Evolutionary conservation across 92 coral and sea anemone species (phyloP).

Genomic region (Virgularia gustaviana): DNA sequence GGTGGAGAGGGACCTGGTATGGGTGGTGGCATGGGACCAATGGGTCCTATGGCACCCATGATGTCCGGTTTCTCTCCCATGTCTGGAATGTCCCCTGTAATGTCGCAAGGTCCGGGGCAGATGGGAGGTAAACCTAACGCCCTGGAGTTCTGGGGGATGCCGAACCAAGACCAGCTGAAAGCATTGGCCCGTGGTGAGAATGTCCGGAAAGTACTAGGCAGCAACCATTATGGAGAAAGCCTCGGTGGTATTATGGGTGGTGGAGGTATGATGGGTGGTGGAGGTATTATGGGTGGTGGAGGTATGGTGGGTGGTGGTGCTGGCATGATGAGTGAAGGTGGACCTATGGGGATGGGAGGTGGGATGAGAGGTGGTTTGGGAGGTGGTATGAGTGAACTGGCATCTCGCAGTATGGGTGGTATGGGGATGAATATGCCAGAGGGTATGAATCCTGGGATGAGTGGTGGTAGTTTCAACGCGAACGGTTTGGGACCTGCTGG

Average conservation of each 20-base stretch:
- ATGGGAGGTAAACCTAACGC: conserved; percentile 44
- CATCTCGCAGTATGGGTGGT: conserved; percentile 7
- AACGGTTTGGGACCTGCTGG: conserved; percentile 45
- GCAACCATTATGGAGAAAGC: conserved; percentile 25
- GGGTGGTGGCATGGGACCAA: conserved; percentile 54
- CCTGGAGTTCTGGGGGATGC: conserved; percentile 36
- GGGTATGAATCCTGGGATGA: conserved; percentile 27
- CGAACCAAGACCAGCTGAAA: conserved; percentile 29
- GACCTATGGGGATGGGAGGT: conserved; percentile 7
- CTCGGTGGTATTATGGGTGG: conserved; percentile 31
- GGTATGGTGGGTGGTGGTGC: conserved; percentile 24
- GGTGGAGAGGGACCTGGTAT: conserved; percentile 37
- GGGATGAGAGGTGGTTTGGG: neutral
- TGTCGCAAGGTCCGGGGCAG: conserved; percentile 21
- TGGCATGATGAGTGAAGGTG: conserved; percentile 1
- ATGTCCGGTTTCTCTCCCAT: conserved; percentile 52
- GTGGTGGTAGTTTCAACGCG: conserved; percentile 29
- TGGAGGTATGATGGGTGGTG: conserved; percentile 34
- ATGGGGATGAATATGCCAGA: conserved; percentile 36
- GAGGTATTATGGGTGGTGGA: conserved; percentile 15
- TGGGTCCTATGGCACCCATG: conserved; percentile 62
- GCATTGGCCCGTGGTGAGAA: conserved; percentile 52
- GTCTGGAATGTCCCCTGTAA: conserved; percentile 45
- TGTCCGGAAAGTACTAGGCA: conserved; percentile 50
- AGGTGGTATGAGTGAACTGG: neutral